Base-by-base conservation (phyloP, 1,140 invertebrate genomes). In the Bombus confusus region DNA sequence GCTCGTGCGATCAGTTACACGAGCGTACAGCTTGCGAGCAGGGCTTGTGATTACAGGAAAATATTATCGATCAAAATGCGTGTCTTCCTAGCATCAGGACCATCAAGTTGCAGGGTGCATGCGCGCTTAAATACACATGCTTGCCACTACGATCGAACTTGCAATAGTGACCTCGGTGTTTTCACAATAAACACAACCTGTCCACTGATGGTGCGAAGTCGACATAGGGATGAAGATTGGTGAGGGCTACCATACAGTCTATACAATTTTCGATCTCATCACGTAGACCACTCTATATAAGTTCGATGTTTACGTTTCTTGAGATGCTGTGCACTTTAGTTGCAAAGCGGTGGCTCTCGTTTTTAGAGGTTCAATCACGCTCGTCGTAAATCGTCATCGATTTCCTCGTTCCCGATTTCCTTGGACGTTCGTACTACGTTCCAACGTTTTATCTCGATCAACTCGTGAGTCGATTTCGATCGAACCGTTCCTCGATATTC, bases 161-260 rank as follows among this genome's bases (percentile, higher is more conserved):
- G 72, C 69, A 71, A 66, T 83, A 78, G 85, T 78, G 82, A 80
- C 89, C 86, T 62, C 87, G 79, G 82, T 94, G 92, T 94, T 95
- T 94, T 94, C 92, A 94, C 69, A 93, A 94, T 93, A 95, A 95
- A 95, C 92, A 95, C 92, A 93, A 95, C 94, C 93, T 94, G 94
- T 92, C 90, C 93, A 87, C 73, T 87, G 86, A 80, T 85, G 87
- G 81, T 86, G 87, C 81, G 85, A 91, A 92, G 91, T 89, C 86
- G 80, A 80, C 28, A 62, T 41, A 64, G 79, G 69, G 79, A 57
- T 39, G 43, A 83, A 87, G 41, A 84, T 64, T 62, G 68, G 64
- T 8, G 57, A 39, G 79, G 88, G 74, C 82, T 57, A 69, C 72
- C 37, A 37, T 41, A 31, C 62, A 37, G 81, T 76, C 64, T 85